These are phyloP conservation scores for Dusona sp. DNA, from an alignment of 2,888 invertebrate species.

Conservation along the genomic window DNA sequence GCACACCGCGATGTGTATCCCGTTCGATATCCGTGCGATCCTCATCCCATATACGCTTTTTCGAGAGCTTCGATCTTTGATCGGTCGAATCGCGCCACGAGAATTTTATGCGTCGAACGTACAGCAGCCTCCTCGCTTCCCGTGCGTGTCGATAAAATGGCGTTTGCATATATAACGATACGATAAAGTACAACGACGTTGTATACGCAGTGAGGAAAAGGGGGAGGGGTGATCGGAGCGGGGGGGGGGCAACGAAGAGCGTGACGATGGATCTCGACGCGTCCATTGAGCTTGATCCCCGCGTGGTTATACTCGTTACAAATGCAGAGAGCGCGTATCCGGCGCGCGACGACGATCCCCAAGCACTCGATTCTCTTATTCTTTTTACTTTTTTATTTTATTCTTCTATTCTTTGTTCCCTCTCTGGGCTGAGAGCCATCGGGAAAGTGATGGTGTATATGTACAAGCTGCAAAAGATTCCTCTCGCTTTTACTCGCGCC, in stretches of 20 bases:
- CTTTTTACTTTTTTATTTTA: slow-evolving; percentile 36
- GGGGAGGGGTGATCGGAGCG: neutral
- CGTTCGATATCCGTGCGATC: slow-evolving; percentile 39
- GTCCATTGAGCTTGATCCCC: slow-evolving; percentile 58
- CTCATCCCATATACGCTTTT: neutral
- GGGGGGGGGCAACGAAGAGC: slow-evolving; percentile 4
- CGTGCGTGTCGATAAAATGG: slow-evolving; percentile 13
- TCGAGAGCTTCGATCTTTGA: slow-evolving; percentile 2
- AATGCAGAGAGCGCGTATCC: slow-evolving; percentile 83
- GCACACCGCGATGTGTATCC: slow-evolving; percentile 41
- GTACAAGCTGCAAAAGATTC: slow-evolving; percentile 5
- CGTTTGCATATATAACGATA: slow-evolving; percentile 27
- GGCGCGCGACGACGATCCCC: slow-evolving; percentile 72
- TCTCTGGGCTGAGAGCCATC: neutral
- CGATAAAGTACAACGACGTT: slow-evolving; percentile 39
- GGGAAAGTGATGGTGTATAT: slow-evolving; percentile 8
- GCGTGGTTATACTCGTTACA: slow-evolving; percentile 78
- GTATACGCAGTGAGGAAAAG: neutral
- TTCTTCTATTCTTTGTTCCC: slow-evolving; percentile 56
- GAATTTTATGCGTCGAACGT: slow-evolving; percentile 50
- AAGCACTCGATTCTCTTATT: slow-evolving; percentile 53
- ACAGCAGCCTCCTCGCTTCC: slow-evolving; percentile 12
- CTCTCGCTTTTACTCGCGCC: slow-evolving; percentile 14
- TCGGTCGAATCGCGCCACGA: slow-evolving; percentile 31
- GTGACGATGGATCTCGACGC: slow-evolving; percentile 42